These are phyloP conservation scores for Drosophila kurseongensis DNA, from an alignment of 1,140 invertebrate species.

Conservation along the genomic window DNA sequence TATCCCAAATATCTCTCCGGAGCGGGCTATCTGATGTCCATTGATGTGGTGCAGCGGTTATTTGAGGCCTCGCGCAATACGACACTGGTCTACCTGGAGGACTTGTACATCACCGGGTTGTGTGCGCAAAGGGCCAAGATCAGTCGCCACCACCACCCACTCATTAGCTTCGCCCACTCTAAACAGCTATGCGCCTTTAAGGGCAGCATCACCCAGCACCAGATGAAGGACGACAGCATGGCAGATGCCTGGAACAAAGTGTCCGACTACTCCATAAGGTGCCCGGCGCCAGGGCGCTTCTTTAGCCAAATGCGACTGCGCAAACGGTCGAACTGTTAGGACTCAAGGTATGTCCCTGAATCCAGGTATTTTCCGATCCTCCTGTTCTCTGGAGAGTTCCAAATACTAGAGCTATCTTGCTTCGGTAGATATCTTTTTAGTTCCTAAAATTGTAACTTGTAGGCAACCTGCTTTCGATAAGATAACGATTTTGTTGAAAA, in stretches of 20 bases:
- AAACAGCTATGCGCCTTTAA: constrained; percentile 66
- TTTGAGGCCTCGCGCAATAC: constrained; percentile 89
- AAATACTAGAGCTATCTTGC: neutral
- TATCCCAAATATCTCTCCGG: constrained; percentile 95
- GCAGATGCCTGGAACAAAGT: constrained; percentile 74
- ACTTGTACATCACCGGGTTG: constrained; percentile 93
- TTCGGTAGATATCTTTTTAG: neutral
- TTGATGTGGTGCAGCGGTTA: constrained; percentile 88
- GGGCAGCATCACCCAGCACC: constrained; percentile 76
- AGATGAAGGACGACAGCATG: constrained; percentile 73
- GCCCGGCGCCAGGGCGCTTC: constrained; percentile 68
- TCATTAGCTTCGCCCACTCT: constrained; percentile 70
- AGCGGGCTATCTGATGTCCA: constrained; percentile 93
- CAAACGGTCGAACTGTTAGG: constrained; percentile 58
- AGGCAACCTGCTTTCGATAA: neutral
- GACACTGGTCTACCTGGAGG: constrained; percentile 92
- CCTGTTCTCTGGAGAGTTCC: neutral
- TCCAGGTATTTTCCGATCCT: no score
- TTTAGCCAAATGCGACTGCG: constrained; percentile 70
- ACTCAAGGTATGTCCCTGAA: neutral
- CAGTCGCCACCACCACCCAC: constrained; percentile 59
- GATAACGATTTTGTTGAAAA: neutral
- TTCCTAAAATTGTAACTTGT: neutral
- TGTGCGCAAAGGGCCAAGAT: constrained; percentile 71
- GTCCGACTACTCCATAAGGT: constrained; percentile 69